phyloP scores from a whole-genome alignment of 1,140 invertebrate genomes.

The Asobara japonica region DNA sequence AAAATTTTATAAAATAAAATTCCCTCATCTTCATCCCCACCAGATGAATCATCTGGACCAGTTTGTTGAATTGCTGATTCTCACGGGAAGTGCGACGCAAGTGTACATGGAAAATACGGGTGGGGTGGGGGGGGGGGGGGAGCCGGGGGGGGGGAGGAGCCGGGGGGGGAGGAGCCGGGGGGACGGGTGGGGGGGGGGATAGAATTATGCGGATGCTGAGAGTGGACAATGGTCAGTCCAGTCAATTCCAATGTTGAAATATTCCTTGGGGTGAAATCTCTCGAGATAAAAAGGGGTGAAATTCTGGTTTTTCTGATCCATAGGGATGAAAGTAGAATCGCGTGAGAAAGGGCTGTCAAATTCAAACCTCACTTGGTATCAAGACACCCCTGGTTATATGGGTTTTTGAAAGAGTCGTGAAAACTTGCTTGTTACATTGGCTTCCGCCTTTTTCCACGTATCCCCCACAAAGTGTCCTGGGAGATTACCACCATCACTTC shows the following conservation, averaged over 20 bases:
- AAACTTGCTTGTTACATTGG: background rate
- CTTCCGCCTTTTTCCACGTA: background rate
- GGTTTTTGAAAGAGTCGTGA: conserved; percentile 4
- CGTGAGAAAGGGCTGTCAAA: conserved; percentile 65
- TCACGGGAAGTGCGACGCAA: conserved; percentile 18
- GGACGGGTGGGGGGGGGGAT: background rate
- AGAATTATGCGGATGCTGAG: conserved; percentile 31
- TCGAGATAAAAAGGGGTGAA: conserved; percentile 61
- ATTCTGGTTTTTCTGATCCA: conserved; percentile 62
- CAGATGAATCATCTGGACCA: conserved; percentile 22
- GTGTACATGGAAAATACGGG: background rate
- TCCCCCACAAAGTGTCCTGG: background rate
- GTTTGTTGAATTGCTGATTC: conserved; percentile 24
- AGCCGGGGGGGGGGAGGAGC: background rate
- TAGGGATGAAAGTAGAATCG: conserved; percentile 52
- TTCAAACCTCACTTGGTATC: conserved; percentile 54
- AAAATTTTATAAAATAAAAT: background rate
- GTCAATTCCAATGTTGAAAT: conserved; percentile 32
- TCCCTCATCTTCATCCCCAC: conserved; percentile 17
- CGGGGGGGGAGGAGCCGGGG: background rate
- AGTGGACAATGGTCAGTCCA: conserved; percentile 67
- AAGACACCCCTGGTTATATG: too few species aligned
- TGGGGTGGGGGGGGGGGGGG: background rate
- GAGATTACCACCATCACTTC: conserved; percentile 22
- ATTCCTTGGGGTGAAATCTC: conserved; percentile 55